Conservation (phyloP, 1,140 invertebrate species). For the Subanguina moxae region DNA sequence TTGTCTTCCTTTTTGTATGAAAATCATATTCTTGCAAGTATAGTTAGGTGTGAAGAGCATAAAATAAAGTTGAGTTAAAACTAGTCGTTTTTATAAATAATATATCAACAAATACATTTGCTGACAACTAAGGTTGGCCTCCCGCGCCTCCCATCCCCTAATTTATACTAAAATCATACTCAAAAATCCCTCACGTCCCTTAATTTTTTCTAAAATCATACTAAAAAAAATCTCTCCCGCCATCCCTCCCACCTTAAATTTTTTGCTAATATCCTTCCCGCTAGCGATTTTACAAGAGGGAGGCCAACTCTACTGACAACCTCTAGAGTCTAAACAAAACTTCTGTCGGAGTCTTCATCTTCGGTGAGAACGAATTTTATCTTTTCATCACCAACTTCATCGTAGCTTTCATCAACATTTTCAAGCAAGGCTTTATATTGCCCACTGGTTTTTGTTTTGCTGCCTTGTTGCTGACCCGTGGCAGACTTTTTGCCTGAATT, state of each 20-base stretch:
- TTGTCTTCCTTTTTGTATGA: slow-evolving; percentile 33
- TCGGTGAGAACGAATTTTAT: slow-evolving; percentile 1
- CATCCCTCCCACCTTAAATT: no score
- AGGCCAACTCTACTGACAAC: neutral
- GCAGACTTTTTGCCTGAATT: neutral
- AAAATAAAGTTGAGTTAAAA: slow-evolving; percentile 3
- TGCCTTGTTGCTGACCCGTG: neutral
- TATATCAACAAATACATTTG: neutral
- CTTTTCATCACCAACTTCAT: neutral
- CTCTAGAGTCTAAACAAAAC: neutral
- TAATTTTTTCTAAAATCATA: no score
- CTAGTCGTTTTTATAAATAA: neutral
- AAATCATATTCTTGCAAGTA: slow-evolving; percentile 34
- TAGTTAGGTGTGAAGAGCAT: slow-evolving; percentile 12
- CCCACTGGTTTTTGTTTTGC: slow-evolving; percentile 16
- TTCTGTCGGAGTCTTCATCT: neutral
- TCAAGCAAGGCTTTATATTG: slow-evolving; percentile 19
- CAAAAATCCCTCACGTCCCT: no score
- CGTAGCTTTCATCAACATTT: neutral
- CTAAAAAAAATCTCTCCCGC: no score
- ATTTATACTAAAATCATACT: no score
- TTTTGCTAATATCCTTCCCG: no score
- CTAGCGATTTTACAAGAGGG: no score
- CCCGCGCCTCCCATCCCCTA: no score
- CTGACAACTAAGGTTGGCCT: no score